Evolutionary conservation across 2,113 vertebrate species (phyloP).

Genomic region (Bubo bubo): DNA sequence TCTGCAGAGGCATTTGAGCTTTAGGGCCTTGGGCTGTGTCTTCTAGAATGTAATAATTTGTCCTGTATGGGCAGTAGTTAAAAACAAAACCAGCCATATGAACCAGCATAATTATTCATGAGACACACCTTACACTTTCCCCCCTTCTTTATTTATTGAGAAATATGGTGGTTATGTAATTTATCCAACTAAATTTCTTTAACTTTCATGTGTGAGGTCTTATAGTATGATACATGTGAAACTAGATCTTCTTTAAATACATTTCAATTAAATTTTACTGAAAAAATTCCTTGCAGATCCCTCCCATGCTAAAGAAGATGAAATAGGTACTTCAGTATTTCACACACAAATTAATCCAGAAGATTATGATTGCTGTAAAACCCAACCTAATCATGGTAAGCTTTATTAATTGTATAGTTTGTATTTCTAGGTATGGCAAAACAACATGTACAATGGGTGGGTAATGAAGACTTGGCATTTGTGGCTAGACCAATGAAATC

Average conservation of each 20-base stretch:
- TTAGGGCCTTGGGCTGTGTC: not conserved
- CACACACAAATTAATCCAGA: conserved; percentile 77
- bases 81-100: not conserved
- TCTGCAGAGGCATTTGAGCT: not conserved
- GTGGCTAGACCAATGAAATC: not conserved
- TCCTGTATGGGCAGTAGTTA: not conserved
- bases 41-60: not conserved
- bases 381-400: conserved; percentile 53
- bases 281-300: conserved; percentile 49
- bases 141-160: not conserved
- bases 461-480: not conserved
- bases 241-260: not conserved
- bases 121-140: not conserved
- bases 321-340: conserved; percentile 74
- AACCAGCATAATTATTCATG: not conserved
- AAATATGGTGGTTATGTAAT: not conserved
- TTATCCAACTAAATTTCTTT: not conserved
- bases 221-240: not conserved
- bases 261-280: not conserved
- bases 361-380: conserved; percentile 46
- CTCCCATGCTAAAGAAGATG: conserved; percentile 56
- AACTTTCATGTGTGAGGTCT: not conserved
- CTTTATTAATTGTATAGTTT: not conserved
- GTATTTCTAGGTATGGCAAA: not conserved
- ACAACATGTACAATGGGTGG: not conserved